Percentiles rank a stretch among this genome's conserved stretches.
phyloP scores from a whole-genome alignment of 1,140 invertebrate species.

The Acromyrmex echinatior region DNA sequence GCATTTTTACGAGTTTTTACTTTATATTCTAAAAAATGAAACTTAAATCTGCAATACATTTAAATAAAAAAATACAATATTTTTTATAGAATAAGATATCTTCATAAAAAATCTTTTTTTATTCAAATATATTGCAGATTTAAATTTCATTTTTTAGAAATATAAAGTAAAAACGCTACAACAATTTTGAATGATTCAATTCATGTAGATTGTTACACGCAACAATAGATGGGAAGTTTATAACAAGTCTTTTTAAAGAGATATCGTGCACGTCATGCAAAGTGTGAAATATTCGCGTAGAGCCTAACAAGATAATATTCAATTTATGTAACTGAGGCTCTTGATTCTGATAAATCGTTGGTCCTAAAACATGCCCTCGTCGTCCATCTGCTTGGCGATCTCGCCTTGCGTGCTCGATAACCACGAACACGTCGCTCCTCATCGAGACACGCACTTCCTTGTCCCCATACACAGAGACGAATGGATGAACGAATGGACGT shows the following conservation, averaged over 20 bases:
- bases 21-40: too few species aligned
- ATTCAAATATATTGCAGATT: not conserved
- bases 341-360: constrained; percentile 31
- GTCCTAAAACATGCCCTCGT: constrained; percentile 27
- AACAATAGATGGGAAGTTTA: not conserved
- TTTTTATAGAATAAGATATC: not conserved
- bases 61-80: too few species aligned
- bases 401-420: constrained; percentile 51
- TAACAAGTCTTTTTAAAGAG: not conserved
- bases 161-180: not conserved
- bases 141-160: not conserved
- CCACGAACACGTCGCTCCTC: not conserved
- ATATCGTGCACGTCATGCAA: not conserved
- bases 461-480: not conserved
- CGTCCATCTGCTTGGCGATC: constrained; percentile 44
- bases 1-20: too few species aligned
- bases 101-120: not conserved
- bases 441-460: constrained; percentile 35
- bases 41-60: too few species aligned
- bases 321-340: constrained; percentile 7
- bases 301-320: constrained; percentile 17
- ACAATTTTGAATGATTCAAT: not conserved
- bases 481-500: constrained; percentile 28
- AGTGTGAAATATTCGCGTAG: not conserved
- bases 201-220: not conserved